These are phyloP conservation scores for Zaprionus bogoriensis DNA, from an alignment of 2,888 invertebrate species.

Conservation along the genomic window DNA sequence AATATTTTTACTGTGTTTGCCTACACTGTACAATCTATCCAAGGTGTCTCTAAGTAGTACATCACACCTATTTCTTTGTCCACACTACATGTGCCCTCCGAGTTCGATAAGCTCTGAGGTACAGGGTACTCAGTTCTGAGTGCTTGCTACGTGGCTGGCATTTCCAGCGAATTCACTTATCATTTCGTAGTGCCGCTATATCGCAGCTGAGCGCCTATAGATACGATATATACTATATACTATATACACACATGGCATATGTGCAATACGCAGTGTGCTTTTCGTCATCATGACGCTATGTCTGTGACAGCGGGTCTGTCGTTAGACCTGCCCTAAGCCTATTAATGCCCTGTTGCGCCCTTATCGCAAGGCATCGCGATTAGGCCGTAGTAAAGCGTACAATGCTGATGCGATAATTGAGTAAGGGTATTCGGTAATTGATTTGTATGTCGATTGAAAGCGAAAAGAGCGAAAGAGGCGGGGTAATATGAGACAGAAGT, in stretches of 20 bases:
- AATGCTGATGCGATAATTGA: neutral
- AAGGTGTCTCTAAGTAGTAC: no score
- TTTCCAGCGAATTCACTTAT: slow-evolving; percentile 41
- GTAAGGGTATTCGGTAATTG: neutral
- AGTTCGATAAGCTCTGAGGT: no score
- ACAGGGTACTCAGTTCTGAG: neutral
- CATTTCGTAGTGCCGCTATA: slow-evolving; percentile 11
- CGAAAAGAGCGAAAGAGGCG: no score
- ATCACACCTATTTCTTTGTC: no score
- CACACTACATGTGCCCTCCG: no score
- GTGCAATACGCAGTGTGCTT: slow-evolving; percentile 6
- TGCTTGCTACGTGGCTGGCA: slow-evolving; percentile 22
- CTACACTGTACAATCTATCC: no score
- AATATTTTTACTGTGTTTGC: no score
- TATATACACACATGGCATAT: neutral
- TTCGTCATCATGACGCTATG: slow-evolving; percentile 2
- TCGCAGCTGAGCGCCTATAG: neutral
- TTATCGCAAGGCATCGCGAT: slow-evolving; percentile 13
- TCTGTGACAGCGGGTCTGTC: no score
- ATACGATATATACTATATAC: neutral
- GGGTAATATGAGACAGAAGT: no score
- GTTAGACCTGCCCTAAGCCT: slow-evolving; percentile 43
- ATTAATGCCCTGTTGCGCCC: slow-evolving; percentile 26
- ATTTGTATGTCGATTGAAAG: neutral
- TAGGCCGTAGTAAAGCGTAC: neutral